Conservation (phyloP, 2,797 vertebrate species). For the Sebastes hopkinsi region DNA sequence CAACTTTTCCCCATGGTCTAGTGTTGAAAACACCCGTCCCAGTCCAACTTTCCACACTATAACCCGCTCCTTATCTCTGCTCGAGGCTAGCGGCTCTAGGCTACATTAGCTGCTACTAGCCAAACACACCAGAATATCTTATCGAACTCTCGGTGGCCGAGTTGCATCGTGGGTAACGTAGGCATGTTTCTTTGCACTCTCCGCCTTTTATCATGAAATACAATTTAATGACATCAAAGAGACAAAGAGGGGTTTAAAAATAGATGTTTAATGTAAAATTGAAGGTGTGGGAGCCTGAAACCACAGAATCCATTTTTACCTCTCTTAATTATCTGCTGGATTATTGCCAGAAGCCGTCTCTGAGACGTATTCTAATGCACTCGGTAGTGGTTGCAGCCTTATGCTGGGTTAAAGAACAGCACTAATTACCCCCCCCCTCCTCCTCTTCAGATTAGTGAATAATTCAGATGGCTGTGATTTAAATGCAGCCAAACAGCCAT, state of each 20-base stretch:
- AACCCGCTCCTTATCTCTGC: too few species aligned
- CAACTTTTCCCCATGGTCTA: too few species aligned
- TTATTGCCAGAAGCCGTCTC: conserved; percentile 36
- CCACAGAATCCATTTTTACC: conserved; percentile 47
- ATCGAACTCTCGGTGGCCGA: neutral
- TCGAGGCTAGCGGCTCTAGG: neutral
- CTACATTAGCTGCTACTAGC: too few species aligned
- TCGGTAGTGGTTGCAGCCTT: conserved; percentile 24
- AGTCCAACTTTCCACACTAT: too few species aligned
- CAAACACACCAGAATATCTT: neutral
- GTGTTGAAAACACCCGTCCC: too few species aligned
- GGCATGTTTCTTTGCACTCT: neutral
- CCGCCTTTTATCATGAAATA: neutral
- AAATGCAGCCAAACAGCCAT: conserved; percentile 17
- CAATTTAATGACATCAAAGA: neutral
- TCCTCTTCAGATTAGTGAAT: conserved; percentile 32
- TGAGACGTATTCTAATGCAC: conserved; percentile 34
- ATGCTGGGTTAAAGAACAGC: conserved; percentile 36
- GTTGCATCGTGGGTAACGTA: neutral
- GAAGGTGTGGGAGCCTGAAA: conserved; percentile 36
- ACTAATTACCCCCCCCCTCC: conserved; percentile 30
- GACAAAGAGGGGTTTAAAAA: conserved; percentile 10
- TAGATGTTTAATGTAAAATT: conserved; percentile 27
- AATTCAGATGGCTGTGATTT: conserved; percentile 52
- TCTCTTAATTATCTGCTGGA: conserved; percentile 56